phyloP scores from a whole-genome alignment of 2,888 invertebrate species.

The Melieria omissa region DNA sequence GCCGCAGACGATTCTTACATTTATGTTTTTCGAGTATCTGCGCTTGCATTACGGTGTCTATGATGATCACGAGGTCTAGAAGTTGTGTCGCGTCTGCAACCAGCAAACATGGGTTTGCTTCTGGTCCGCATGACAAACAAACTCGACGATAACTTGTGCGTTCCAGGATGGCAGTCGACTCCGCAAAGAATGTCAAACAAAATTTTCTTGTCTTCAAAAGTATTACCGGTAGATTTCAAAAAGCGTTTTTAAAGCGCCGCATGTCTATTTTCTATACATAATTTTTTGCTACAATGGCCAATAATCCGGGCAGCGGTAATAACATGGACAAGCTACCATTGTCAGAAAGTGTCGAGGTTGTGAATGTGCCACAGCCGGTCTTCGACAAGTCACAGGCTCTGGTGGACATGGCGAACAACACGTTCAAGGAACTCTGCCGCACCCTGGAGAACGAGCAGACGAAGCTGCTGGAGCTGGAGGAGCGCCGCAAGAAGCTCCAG shows the following conservation, averaged over 20 bases:
- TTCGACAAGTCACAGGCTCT: constrained; percentile 43
- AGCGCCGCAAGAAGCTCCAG: constrained; percentile 48
- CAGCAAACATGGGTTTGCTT: too few species aligned
- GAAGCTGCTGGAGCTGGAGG: constrained; percentile 48
- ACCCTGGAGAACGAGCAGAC: constrained; percentile 49
- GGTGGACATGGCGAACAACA: constrained; percentile 44
- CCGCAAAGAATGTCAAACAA: constrained; percentile 27
- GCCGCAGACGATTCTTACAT: constrained; percentile 44
- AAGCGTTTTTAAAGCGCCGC: too few species aligned
- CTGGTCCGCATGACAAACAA: too few species aligned
- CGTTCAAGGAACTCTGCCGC: constrained; percentile 48
- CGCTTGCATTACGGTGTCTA: constrained; percentile 14
- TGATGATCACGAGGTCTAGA: too few species aligned
- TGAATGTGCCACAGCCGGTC: background rate
- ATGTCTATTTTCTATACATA: background rate
- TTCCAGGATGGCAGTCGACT: too few species aligned
- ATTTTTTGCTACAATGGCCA: constrained; percentile 16
- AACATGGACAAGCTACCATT: constrained; percentile 19
- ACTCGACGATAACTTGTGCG: too few species aligned
- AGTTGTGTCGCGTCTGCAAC: too few species aligned
- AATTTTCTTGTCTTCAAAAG: constrained; percentile 27
- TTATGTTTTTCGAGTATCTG: constrained; percentile 39
- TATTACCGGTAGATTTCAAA: background rate
- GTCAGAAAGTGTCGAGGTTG: background rate
- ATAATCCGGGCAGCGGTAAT: constrained; percentile 13